phyloP scores from a whole-genome alignment of 53 echinoderm and acorn worm genomes.

The Crossaster papposus region DNA sequence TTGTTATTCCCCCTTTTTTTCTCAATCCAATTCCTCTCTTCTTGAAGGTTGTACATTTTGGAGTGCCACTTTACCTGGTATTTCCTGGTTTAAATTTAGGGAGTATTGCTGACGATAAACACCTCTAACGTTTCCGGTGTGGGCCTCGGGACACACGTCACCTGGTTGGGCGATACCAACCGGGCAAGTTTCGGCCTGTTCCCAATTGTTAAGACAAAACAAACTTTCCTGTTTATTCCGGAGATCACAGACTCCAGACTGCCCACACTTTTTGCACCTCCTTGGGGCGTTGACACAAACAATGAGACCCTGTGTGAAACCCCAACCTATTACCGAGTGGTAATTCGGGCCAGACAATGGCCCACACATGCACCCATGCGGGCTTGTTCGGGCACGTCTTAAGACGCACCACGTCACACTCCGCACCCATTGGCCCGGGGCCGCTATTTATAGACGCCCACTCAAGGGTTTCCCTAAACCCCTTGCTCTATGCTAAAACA shows the following conservation, averaged over 20 bases:
- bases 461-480: neutral
- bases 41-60: neutral
- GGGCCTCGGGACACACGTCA: constrained; percentile 11
- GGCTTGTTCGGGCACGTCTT: constrained; percentile 49
- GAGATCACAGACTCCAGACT: neutral
- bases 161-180: neutral
- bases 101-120: constrained; percentile 18
- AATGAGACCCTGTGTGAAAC: constrained; percentile 19
- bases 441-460: too few species aligned
- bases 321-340: neutral
- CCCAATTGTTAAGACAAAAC: constrained; percentile 6
- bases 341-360: constrained; percentile 1
- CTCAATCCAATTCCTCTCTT: neutral
- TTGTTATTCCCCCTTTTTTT: constrained; percentile 1
- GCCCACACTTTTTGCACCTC: constrained; percentile 23
- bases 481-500: constrained; percentile 11
- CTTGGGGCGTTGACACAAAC: constrained; percentile 19
- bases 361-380: neutral
- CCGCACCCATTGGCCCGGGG: too few species aligned
- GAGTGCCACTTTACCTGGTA: neutral
- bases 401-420: constrained; percentile 21
- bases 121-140: constrained; percentile 33
- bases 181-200: constrained; percentile 40
- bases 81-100: constrained; percentile 39
- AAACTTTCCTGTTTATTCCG: constrained; percentile 36